Base-by-base conservation (phyloP, 2,888 invertebrate genomes). In the Lepidocyrtinus sp. region DNA sequence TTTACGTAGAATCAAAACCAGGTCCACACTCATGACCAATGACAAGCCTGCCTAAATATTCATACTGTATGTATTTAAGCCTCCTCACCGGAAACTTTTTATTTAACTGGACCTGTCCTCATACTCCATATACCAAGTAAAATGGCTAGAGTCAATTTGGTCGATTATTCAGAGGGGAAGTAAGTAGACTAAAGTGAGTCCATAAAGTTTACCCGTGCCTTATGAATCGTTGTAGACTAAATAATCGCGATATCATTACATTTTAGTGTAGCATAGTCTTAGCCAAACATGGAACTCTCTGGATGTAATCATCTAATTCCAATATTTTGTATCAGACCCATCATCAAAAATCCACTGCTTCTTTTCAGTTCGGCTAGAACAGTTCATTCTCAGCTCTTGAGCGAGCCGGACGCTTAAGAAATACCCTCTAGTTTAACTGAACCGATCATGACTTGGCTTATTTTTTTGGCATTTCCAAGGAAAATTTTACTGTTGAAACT, bases 141-240 rank as follows among this genome's bases (percentile, higher is more conserved):
- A n/a, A n/a, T n/a, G n/a, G n/a, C n/a, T n/a, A n/a, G 50, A 50
- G 50, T 50, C 50, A 50, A 50, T 50, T 50, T n/a, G 17, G 50
- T 50, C 17, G 50, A 50, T 15, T 15, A 50, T 50, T 15, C n/a
- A 50, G 50, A 12, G 50, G 50, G 50, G 50, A 50, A 50, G 50
- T 50, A 50, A 50, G 50, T 50, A 50, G 50, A 50, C 50, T n/a
- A 12, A n/a, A 2, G 17, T 50, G 50, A 12, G 17, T 12, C 15
- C 50, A 50, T 50, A 50, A 12, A 36, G 12, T 36, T 36, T 12
- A 36, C 12, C n/a, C n/a, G n/a, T n/a, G n/a, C n/a, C n/a, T n/a
- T n/a, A n/a, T n/a, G n/a, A n/a, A 36, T 5, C 15, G 50, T 15
- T 50, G 50, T 50, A 50, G 50, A 50, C 17, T n/a, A 50, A 15